Percentiles rank a stretch among this genome's conserved stretches.
Conservation (phyloP, 2,797 vertebrate species). For the Pterois miles region DNA sequence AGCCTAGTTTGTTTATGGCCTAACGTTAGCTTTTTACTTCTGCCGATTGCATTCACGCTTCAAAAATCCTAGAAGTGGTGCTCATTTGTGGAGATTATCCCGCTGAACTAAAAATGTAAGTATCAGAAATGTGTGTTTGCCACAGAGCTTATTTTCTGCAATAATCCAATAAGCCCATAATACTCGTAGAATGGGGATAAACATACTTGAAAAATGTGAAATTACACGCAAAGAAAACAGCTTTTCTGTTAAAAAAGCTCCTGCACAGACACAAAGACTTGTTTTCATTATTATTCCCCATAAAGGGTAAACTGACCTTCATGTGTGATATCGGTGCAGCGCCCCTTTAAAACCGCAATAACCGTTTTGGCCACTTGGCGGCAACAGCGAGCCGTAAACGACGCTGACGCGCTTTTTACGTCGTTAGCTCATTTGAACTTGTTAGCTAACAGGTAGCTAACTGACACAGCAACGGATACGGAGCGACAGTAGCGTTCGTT, state of each 20-base stretch:
- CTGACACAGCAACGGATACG: neutral
- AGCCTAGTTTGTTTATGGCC: neutral
- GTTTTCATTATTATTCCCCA: no score
- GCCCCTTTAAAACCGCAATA: neutral
- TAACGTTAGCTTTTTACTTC: neutral
- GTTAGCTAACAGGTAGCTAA: neutral
- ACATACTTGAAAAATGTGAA: no score
- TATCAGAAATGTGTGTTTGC: no score
- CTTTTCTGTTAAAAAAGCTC: no score
- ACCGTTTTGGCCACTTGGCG: neutral
- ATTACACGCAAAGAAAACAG: no score
- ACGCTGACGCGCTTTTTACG: neutral
- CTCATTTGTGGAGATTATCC: neutral
- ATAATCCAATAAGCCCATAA: neutral
- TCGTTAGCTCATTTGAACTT: neutral
- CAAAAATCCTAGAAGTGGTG: neutral
- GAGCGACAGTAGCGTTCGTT: neutral
- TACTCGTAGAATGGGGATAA: no score
- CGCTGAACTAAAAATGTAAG: no score
- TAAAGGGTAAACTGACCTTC: neutral
- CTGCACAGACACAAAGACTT: neutral
- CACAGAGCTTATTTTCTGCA: neutral
- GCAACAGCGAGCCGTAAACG: neutral
- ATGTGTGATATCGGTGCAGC: neutral
- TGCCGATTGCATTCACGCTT: neutral